phyloP scores from a whole-genome alignment of 1,140 invertebrate species.

The Euura lappo region DNA sequence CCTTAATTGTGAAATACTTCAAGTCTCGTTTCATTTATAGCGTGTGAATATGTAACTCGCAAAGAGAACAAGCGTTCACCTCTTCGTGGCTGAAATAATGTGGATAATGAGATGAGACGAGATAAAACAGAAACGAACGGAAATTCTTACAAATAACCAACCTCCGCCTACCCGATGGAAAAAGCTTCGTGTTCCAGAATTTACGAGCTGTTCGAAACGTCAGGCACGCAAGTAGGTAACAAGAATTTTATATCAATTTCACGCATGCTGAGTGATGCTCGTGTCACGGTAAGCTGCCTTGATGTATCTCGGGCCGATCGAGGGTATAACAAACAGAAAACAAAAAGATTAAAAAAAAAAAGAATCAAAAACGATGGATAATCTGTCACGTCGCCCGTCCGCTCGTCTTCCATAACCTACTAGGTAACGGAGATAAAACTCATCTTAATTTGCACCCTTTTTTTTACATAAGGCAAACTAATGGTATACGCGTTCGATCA shows the following conservation, averaged over 20 bases:
- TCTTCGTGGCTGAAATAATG: too few species aligned
- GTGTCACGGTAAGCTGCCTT: not conserved
- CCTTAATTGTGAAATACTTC: not conserved
- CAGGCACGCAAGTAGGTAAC: not conserved
- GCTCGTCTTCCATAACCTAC: not conserved
- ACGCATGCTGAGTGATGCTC: not conserved
- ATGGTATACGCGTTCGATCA: not conserved
- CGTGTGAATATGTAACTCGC: too few species aligned
- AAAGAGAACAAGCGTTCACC: too few species aligned
- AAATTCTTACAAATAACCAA: not conserved
- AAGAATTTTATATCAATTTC: not conserved
- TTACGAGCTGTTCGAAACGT: not conserved
- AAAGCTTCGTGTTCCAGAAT: not conserved
- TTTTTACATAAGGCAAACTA: not conserved
- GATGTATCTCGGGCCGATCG: not conserved
- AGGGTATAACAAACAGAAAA: not conserved
- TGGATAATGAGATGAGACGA: not conserved
- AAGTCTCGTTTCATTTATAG: too few species aligned
- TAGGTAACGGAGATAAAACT: not conserved
- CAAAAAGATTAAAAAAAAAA: not conserved
- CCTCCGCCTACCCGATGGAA: not conserved
- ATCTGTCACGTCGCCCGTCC: not conserved
- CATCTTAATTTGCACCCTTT: not conserved
- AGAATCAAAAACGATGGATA: not conserved
- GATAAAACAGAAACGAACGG: constrained; percentile 3